Conservation (phyloP, 1,140 invertebrate species). For the Hetaerina americana region DNA sequence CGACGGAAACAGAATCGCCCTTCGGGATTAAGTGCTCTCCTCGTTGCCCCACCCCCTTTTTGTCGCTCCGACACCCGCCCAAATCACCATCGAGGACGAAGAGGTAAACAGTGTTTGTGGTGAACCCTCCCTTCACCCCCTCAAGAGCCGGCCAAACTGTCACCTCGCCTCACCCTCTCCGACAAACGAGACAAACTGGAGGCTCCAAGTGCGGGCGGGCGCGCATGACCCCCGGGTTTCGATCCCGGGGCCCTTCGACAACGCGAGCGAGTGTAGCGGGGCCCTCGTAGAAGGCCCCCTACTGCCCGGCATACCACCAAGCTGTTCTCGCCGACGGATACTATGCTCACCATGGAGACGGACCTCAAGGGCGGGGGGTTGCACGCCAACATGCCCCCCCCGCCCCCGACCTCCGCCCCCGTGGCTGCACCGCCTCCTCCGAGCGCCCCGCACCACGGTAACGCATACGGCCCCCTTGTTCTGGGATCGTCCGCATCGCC, state of each 20-base stretch:
- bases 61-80: too few relatives aligned
- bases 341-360: slow-evolving; percentile 78
- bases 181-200: too few relatives aligned
- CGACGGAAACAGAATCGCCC: too few relatives aligned
- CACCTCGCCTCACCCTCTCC: too few relatives aligned
- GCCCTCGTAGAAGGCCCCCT: not conserved
- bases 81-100: too few relatives aligned
- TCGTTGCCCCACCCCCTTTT: too few relatives aligned
- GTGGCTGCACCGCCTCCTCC: slow-evolving; percentile 13
- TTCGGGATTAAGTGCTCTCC: too few relatives aligned
- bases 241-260: not conserved
- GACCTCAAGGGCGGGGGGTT: slow-evolving; percentile 72
- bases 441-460: slow-evolving; percentile 12
- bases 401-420: slow-evolving; percentile 36
- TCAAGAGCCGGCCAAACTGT: too few relatives aligned
- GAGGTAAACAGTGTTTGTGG: too few relatives aligned
- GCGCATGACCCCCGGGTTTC: not conserved
- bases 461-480: not conserved
- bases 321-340: slow-evolving; percentile 57
- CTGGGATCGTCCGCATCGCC: not conserved
- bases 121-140: too few relatives aligned
- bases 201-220: not conserved
- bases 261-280: not conserved
- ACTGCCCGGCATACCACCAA: slow-evolving; percentile 36
- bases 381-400: slow-evolving; percentile 66